phyloP scores from a whole-genome alignment of 2,888 invertebrate species.

The Therioaphis trifolii region DNA sequence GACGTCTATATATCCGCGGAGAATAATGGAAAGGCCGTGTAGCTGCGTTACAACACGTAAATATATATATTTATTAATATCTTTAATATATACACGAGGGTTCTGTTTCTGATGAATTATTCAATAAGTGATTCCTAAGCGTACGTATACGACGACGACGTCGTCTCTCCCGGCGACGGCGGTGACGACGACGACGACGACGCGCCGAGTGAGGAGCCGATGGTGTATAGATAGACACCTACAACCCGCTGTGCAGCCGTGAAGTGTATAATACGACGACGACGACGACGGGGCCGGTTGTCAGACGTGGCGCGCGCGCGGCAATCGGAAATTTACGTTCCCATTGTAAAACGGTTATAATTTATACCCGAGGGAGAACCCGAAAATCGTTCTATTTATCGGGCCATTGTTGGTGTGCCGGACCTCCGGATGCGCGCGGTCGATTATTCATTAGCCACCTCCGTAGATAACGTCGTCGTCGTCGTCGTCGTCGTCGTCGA shows the following conservation, averaged over 20 bases:
- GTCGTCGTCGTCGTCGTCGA: no score
- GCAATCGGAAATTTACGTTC: conserved; percentile 56
- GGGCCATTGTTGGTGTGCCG: conserved; percentile 25
- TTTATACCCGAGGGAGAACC: conserved; percentile 42
- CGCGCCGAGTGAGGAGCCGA: conserved; percentile 6
- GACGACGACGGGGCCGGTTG: no score
- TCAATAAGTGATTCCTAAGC: conserved; percentile 34
- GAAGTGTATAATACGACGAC: no score
- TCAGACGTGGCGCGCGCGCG: not conserved
- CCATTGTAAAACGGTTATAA: conserved; percentile 56
- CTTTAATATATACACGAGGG: not conserved
- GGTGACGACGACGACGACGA: not conserved
- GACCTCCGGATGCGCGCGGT: conserved; percentile 48
- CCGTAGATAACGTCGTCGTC: conserved; percentile 39
- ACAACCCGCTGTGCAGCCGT: conserved; percentile 56
- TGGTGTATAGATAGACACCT: conserved; percentile 52
- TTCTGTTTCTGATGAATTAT: conserved; percentile 39
- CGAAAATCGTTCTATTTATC: conserved; percentile 58
- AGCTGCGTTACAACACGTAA: no score
- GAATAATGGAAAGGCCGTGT: not conserved
- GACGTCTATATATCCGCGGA: not conserved
- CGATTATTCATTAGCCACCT: conserved; percentile 36
- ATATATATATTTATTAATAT: not conserved
- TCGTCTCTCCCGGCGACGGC: conserved; percentile 26
- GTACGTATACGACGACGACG: not conserved